Percentiles rank a stretch among this genome's conserved stretches.
Conservation (phyloP, 2,113 vertebrate genomes). For the Tonatia bakeri region DNA sequence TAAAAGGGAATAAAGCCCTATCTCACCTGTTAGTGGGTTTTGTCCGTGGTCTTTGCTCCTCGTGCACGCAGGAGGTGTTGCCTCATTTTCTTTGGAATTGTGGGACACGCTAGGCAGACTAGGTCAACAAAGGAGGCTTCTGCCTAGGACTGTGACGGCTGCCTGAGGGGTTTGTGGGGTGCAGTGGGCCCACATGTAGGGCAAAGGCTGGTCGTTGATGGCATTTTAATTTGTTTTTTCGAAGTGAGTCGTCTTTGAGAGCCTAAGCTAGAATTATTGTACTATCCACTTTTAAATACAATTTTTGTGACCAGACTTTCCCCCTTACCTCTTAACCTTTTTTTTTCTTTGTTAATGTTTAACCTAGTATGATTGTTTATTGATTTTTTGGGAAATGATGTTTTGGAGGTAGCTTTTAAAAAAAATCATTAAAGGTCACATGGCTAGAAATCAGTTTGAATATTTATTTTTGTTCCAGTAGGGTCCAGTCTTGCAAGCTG, state of each 20-base stretch:
- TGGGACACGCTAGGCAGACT: neutral
- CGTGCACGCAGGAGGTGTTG: neutral
- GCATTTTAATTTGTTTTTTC: neutral
- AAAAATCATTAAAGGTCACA: constrained; percentile 39
- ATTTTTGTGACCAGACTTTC: neutral
- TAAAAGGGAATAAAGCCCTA: neutral
- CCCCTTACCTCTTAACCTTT: neutral
- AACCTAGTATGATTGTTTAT: constrained; percentile 8
- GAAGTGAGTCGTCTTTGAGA: constrained; percentile 7
- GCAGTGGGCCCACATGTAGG: accelerated
- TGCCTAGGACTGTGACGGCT: neutral
- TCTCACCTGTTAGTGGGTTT: neutral
- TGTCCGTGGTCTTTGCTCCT: neutral
- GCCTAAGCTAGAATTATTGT: neutral
- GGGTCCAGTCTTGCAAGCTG: neutral
- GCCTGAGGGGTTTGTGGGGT: neutral
- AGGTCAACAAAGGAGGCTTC: neutral
- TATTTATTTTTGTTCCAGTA: neutral
- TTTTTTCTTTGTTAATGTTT: neutral
- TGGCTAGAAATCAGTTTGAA: neutral
- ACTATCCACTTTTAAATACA: neutral
- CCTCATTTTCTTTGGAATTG: neutral
- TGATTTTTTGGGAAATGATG: neutral
- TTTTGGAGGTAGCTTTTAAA: constrained; percentile 28
- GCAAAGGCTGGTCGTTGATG: neutral